phyloP scores from a whole-genome alignment of 2,113 vertebrate species.

The Myrmecophaga tridactyla region DNA sequence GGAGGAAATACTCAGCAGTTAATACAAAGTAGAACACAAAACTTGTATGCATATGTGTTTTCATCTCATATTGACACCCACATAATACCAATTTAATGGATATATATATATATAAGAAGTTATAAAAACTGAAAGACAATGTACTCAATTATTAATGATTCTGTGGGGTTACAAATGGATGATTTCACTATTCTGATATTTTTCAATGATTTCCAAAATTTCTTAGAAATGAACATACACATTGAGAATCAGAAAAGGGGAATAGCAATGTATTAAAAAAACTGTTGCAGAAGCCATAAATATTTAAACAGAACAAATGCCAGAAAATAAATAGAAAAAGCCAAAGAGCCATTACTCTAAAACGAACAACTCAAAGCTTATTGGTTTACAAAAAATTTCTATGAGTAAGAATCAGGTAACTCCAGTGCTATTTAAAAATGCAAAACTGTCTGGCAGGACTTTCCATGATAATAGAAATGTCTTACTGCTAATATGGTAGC shows the following conservation, averaged over 20 bases:
- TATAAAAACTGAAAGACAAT: background rate
- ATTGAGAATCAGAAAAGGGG: background rate
- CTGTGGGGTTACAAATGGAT: background rate
- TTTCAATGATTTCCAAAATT: background rate
- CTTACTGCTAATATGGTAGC: no score
- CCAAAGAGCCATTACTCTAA: background rate
- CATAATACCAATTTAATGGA: background rate
- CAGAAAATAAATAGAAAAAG: background rate
- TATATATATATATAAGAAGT: background rate
- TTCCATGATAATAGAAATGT: background rate
- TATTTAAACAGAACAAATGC: background rate
- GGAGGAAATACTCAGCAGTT: background rate
- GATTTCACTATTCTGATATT: background rate
- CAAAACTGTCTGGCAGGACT: background rate
- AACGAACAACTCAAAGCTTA: background rate
- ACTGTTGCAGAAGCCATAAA: background rate
- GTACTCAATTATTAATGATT: background rate
- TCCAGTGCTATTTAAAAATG: background rate
- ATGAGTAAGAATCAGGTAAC: background rate
- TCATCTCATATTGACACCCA: background rate
- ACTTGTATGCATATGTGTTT: background rate
- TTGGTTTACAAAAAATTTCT: background rate
- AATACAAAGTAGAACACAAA: background rate
- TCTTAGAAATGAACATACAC: background rate
- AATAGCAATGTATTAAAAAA: background rate